A percentile compares a stretch with the other conserved stretches of the same genome.
Conservation (phyloP, 2,888 invertebrate species). For the Arrhopalites spinosus region DNA sequence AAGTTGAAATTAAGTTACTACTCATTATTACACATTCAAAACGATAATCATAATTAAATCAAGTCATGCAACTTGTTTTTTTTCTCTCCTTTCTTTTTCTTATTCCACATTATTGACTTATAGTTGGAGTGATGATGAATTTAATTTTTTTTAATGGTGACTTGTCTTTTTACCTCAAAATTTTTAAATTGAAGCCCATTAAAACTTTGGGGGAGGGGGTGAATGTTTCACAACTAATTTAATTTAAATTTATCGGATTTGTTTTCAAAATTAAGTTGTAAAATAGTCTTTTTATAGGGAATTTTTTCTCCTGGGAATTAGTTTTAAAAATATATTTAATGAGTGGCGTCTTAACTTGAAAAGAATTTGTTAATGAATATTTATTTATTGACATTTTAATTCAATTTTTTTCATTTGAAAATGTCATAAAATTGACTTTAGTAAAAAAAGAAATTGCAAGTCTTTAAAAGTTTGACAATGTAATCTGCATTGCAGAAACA, state of each 20-base stretch:
- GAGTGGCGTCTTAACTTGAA: neutral
- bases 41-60: slow-evolving; percentile 42
- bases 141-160: too few species aligned
- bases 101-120: too few species aligned
- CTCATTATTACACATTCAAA: slow-evolving; percentile 42
- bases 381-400: neutral
- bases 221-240: too few species aligned
- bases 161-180: too few species aligned
- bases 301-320: too few species aligned
- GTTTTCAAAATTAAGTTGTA: too few species aligned
- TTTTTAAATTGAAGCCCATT: too few species aligned
- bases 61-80: slow-evolving; percentile 42
- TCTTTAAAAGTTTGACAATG: neutral
- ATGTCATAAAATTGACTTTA: neutral
- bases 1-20: slow-evolving; percentile 42
- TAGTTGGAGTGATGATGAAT: too few species aligned
- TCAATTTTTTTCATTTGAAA: neutral
- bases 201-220: too few species aligned
- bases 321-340: neutral
- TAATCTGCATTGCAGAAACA: neutral
- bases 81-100: neutral
- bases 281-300: too few species aligned
- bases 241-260: too few species aligned
- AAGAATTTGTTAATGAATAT: neutral
- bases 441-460: neutral